Base-by-base conservation (phyloP, 2,888 invertebrate species). In the Limnephilus rhombicus region DNA sequence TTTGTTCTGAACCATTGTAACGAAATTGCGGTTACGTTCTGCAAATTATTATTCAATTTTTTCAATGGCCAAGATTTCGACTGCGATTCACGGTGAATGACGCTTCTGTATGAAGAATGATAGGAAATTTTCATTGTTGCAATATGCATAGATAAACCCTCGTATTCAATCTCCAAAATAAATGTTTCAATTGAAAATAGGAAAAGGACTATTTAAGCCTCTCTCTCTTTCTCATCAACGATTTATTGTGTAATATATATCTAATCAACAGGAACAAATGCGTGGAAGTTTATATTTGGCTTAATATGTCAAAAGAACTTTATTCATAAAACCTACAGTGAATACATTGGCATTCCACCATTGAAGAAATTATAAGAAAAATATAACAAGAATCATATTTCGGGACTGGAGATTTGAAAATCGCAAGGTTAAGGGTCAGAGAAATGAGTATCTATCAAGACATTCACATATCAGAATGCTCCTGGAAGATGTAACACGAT, bases 1-100 rank as follows among this genome's bases (percentile, higher is more conserved):
- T 87, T 91, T 80, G 85, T 85, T 53, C 82, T 82, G 90, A 45
- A 68, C 49, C 82, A 90, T 90, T 83, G 90, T 90, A n/a, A 82
- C 34, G 82, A 82, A 82, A 82, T 82, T 34, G 82, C 29, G 34
- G 82, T 34, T 82, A 82, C 82, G 82, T 34, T 82, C 34, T 34
- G 68, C 68, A 68, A 68, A 82, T 82, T 82, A 82, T 82, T 82
- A 82, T 82, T 82, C 82, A 82, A 81, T 82, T 34, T 34, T 34
- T 82, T 68, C 68, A 68, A 68, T 88, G 68, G 9, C 68, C 68
- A 49, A 53, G 12, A 88, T 29, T 34, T n/a, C 9, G 68, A n/a
- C 68, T 68, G 68, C 68, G 68, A 68, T 68, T 68, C 68, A 68
- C 24, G n/a, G 24, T 68, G 68, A 68, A 68, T 68, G 68, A n/a